Evolutionary conservation across 2,113 vertebrate species (phyloP).

Genomic region (Spilogale gracilis): DNA sequence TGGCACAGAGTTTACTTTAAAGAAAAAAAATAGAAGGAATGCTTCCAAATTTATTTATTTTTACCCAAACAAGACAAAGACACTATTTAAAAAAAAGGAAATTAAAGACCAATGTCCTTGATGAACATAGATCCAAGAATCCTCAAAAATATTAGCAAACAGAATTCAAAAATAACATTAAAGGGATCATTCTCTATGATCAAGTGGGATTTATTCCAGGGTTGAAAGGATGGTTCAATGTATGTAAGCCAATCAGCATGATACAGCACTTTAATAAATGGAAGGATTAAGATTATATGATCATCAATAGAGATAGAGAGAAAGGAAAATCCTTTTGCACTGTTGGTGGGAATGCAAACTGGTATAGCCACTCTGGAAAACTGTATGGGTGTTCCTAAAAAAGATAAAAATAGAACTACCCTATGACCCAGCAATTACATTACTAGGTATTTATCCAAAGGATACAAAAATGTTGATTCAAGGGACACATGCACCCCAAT

Average conservation of each 20-base stretch:
- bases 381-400: background rate
- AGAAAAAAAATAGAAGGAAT: background rate
- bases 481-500: background rate
- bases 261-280: background rate
- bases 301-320: background rate
- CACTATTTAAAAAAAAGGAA: background rate
- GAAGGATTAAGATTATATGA: background rate
- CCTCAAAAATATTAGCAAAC: background rate
- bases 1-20: background rate
- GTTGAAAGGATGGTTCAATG: background rate
- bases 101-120: background rate
- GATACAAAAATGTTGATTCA: background rate
- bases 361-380: background rate
- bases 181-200: background rate
- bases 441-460: background rate
- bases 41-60: background rate
- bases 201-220: background rate
- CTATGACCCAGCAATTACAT: background rate
- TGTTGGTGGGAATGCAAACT: background rate
- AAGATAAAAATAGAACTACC: background rate
- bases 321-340: background rate
- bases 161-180: background rate
- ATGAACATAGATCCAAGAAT: background rate
- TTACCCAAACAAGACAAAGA: background rate
- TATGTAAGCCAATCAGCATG: background rate